A percentile compares a stretch with the other conserved stretches of the same genome.
These are phyloP conservation scores for Unio delphinus DNA, from an alignment of 2,888 invertebrate genomes.

Conservation along the genomic window DNA sequence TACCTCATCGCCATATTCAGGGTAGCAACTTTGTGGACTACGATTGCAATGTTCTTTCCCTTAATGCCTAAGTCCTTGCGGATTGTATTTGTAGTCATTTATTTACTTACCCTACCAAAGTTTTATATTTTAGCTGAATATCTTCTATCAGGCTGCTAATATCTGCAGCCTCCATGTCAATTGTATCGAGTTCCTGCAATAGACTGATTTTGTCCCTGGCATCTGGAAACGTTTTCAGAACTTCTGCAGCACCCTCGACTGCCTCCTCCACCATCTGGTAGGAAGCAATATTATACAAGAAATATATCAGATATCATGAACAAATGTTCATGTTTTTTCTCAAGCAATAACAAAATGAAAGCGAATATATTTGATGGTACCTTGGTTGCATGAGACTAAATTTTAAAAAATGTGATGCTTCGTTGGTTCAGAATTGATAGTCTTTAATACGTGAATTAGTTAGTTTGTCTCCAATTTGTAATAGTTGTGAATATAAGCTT, in stretches of 20 bases:
- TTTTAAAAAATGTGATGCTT: background rate
- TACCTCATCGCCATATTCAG: no score
- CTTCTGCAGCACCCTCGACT: constrained; percentile 38
- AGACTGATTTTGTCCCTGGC: constrained; percentile 49
- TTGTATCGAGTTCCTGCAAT: constrained; percentile 51
- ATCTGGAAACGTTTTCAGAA: constrained; percentile 42
- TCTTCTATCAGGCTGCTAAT: constrained; percentile 36
- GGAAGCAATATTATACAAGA: no score
- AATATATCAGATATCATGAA: no score
- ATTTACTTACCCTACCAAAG: constrained; percentile 44
- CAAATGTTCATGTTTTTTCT: no score
- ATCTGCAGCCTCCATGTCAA: constrained; percentile 22
- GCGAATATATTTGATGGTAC: constrained; percentile 33
- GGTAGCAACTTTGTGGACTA: no score
- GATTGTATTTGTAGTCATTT: no score
- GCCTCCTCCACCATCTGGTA: constrained; percentile 48
- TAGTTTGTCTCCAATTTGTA: no score
- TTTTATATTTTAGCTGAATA: constrained; percentile 44
- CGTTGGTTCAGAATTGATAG: background rate
- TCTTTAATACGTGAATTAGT: no score
- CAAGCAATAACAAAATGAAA: constrained; percentile 9
- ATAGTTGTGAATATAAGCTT: no score
- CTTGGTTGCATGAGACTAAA: background rate
- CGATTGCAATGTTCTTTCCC: no score
- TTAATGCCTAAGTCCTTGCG: no score